These are phyloP conservation scores for Limnephilus rhombicus DNA, from an alignment of 2,888 invertebrate genomes.

Conservation along the genomic window DNA sequence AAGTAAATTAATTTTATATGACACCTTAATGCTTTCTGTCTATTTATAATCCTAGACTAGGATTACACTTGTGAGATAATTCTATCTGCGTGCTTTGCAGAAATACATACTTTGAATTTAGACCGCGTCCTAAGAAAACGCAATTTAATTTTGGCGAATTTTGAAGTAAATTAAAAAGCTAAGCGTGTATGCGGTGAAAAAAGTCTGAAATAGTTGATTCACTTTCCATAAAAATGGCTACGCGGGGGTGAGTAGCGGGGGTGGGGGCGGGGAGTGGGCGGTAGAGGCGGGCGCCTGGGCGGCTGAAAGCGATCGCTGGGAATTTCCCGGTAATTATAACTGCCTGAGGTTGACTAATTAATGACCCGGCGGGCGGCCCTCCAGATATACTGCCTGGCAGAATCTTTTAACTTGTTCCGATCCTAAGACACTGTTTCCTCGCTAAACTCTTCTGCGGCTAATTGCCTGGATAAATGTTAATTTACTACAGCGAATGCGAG, in stretches of 20 bases:
- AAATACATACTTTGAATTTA: background rate
- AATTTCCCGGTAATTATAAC: slow-evolving; percentile 55
- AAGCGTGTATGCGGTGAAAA: background rate
- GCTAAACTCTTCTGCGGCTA: slow-evolving; percentile 51
- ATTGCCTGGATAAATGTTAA: slow-evolving; percentile 50
- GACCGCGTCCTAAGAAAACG: background rate
- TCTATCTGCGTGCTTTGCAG: background rate
- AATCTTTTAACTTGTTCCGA: slow-evolving; percentile 48
- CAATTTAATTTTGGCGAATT: background rate
- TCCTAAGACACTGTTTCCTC: slow-evolving; percentile 53
- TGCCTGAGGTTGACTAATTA: slow-evolving; percentile 59
- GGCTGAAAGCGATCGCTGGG: slow-evolving; percentile 45
- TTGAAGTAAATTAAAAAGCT: slow-evolving; percentile 11
- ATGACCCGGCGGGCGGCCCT: slow-evolving; percentile 49
- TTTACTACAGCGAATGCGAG: slow-evolving; percentile 37
- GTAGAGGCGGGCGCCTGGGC: background rate
- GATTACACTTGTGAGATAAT: background rate
- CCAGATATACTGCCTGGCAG: slow-evolving; percentile 43
- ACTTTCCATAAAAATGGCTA: slow-evolving; percentile 27
- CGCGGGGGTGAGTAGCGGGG: background rate
- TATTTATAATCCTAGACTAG: background rate
- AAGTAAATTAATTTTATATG: background rate
- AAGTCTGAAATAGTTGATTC: slow-evolving; percentile 9
- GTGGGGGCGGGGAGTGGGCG: background rate
- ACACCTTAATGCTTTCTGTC: background rate